Evolutionary conservation across 2,113 vertebrate genomes (phyloP).

Genomic region (Nycticorax nycticorax): DNA sequence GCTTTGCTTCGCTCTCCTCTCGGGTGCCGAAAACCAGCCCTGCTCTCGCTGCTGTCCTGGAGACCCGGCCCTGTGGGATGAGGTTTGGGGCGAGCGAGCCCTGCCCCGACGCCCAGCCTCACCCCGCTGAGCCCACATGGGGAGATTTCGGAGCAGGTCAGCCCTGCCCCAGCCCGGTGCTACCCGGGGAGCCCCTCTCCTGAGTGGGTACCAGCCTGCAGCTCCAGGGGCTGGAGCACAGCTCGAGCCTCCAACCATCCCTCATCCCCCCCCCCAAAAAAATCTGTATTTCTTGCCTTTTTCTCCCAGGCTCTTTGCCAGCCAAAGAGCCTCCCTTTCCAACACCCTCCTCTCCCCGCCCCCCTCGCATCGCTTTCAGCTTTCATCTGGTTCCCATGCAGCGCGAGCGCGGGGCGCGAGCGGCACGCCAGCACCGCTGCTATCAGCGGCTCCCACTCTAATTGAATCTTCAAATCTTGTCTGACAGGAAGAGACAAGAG

Average conservation of each 20-base stretch:
- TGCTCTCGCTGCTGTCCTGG: accelerated
- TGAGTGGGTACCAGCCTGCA: accelerated
- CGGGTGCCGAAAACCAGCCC: accelerated
- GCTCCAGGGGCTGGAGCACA: neutral
- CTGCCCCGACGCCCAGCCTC: neutral
- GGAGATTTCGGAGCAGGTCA: neutral
- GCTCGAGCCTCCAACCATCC: neutral
- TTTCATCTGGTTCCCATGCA: neutral
- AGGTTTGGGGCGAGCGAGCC: neutral
- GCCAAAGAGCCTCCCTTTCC: neutral
- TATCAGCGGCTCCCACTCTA: conserved; percentile 21
- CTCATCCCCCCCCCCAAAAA: neutral
- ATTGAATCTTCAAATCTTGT: conserved; percentile 52
- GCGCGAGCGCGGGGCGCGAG: neutral
- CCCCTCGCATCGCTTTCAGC: neutral
- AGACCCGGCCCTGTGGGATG: neutral
- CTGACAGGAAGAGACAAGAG: conserved; percentile 33
- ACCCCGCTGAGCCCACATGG: accelerated
- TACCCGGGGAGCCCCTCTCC: neutral
- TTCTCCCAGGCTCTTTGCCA: neutral
- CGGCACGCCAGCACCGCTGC: neutral
- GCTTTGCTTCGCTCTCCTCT: neutral
- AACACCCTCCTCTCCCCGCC: neutral
- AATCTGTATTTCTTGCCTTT: neutral
- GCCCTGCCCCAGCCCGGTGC: neutral